phyloP scores from a whole-genome alignment of 2,113 vertebrate species.

The Podarcis muralis region DNA sequence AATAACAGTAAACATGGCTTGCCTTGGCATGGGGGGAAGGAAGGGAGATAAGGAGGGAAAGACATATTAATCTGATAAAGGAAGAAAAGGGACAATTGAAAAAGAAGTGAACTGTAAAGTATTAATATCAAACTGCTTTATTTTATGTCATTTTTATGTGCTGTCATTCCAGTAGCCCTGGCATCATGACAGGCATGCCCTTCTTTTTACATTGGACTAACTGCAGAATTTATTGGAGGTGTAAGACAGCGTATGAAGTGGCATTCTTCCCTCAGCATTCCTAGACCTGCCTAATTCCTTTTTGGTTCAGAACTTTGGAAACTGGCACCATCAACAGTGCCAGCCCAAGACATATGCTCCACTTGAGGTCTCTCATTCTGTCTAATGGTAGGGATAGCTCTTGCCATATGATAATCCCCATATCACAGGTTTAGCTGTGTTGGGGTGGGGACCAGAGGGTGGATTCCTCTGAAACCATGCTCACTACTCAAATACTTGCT shows the following conservation, averaged over 20 bases:
- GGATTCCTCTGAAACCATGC: neutral
- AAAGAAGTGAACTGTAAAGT: conserved; percentile 9
- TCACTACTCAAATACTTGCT: neutral
- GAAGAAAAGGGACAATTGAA: conserved; percentile 27
- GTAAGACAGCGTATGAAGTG: neutral
- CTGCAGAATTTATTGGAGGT: neutral
- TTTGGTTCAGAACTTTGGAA: neutral
- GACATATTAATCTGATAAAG: conserved; percentile 30
- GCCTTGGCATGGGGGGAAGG: conserved; percentile 5
- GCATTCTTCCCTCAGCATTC: neutral
- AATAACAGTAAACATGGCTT: conserved; percentile 35
- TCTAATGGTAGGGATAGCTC: no score
- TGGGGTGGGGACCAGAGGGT: neutral
- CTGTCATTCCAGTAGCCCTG: neutral
- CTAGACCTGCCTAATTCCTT: neutral
- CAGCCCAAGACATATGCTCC: neutral
- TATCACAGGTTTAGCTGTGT: neutral
- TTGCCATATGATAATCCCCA: neutral
- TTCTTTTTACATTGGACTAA: neutral
- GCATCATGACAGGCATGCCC: neutral
- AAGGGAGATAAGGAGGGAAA: neutral
- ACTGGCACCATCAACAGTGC: no score
- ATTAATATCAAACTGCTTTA: neutral
- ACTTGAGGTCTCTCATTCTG: no score
- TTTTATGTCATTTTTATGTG: neutral